Base-by-base conservation (phyloP, 2,797 vertebrate genomes). In the Anas bahamensis region DNA sequence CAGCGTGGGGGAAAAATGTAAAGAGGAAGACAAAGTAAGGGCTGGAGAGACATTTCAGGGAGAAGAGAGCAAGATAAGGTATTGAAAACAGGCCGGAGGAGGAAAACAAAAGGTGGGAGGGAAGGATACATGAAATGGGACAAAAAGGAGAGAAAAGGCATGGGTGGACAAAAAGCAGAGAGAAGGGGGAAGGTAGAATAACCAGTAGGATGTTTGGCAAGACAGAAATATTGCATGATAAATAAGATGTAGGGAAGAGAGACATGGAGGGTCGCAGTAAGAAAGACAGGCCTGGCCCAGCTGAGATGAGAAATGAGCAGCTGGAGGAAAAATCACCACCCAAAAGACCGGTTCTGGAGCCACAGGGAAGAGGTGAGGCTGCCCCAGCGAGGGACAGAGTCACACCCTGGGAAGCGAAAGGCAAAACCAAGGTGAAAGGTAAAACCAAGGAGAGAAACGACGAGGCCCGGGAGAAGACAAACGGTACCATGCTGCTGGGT, bases 371-470 rank as follows among this genome's bases (percentile, higher is more conserved):
- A 83, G 37, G 31, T 78, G 60, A 66, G 88, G 76, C 83, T 84
- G 64, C 68, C 66, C 48, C 89, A 73, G n/a, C n/a, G n/a, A n/a
- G n/a, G n/a, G n/a, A n/a, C n/a, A n/a, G 7, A 80, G 44, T 28
- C 60, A 69, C 59, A 42, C 50, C 44, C 35, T 37, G 44, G 50
- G 59, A 91, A 87, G 52, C 4, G 41, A 78, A 48, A 65, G 42
- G 42, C 87, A 88, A 74, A 69, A 39, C 41, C 68, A 79, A 83
- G 83, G 74, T 10, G 42, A 78, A 48, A 65, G 46, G 42, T 89
- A 88, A 74, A 69, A 39, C 37, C 68, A 79, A 83, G 83, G 74
- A 90, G 80, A 95, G 90, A 68, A 95, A 94, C 63, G 76, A 65
- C 7, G 4, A 63, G 0, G 4, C 46, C 65, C 21, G 37, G n/a